Evolutionary conservation across 2,113 vertebrate genomes (phyloP), one percentile per base, ranked within the genome.

Genomic region (Xenopus laevis): DNA sequence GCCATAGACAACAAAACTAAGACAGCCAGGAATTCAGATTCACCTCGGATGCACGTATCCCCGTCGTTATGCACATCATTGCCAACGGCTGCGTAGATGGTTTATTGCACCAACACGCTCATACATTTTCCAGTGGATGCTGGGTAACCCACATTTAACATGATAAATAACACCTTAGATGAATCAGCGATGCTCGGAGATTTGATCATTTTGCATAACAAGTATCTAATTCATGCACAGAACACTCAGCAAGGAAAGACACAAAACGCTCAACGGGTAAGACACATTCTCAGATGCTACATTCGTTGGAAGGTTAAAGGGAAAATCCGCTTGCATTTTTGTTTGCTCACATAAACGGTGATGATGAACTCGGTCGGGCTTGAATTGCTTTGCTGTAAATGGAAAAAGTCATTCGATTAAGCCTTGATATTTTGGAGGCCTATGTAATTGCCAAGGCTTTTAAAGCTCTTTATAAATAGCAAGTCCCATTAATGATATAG

Each of bases 41-140:
- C 23, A 63, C 47, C 23, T 78, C 72, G 74, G 68, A 77, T 71
- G 46, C 10, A 65, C 62, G 78, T 78, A 74, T 74, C 74, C 72
- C 71, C 60, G 65, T 1, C 76, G 73, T 78, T 82, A 77, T 59
- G 81, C 74, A 20, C 79, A 81, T 81, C 82, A 76, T 80, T 71
- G 27, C 10, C 9, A 20, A 0, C 1, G 67, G 58, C 67, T 47
- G 1, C 45, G 17, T 79, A 64, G 65, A 13, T n/a, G 68, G 20
- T 44, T 20, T 33, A 61, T 33, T 20, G 47, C 64, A 52, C 68
- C n/a, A 15, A 64, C 50, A 52, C 16, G 18, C 62, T 16, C 57
- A 71, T 71, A 33, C 67, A 10, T 33, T 78, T 68, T 70, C 61
- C 57, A 47, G n/a, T n/a, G 15, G 30, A 12, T 47, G 46, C 33